Conservation (phyloP, 2,113 vertebrate genomes). For the Callipepla squamata region DNA sequence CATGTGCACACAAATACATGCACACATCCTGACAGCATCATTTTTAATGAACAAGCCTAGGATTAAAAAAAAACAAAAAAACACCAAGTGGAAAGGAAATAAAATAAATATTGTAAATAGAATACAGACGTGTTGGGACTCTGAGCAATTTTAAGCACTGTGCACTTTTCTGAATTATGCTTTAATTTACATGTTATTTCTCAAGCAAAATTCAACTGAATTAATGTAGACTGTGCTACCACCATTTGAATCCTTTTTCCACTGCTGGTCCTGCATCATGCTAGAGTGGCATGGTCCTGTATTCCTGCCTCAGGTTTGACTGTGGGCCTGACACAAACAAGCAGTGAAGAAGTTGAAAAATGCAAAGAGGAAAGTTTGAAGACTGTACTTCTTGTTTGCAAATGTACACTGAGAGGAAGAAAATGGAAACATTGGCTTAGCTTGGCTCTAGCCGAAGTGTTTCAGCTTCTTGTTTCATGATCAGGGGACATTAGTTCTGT, state of each 20-base stretch:
- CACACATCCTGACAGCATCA: not conserved
- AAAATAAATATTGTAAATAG: not conserved
- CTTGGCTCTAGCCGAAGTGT: not conserved
- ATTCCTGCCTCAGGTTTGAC: not conserved
- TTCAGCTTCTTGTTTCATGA: not conserved
- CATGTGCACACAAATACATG: not conserved
- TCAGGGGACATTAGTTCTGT: not conserved
- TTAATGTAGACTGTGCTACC: constrained; percentile 40
- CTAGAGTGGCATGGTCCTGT: not conserved
- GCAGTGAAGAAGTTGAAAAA: not conserved
- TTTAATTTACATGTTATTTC: constrained; percentile 55
- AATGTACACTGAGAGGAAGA: not conserved
- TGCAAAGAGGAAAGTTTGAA: not conserved
- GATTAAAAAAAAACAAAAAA: not conserved
- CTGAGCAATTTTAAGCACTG: not conserved
- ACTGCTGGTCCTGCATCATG: not conserved
- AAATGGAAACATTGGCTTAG: not conserved
- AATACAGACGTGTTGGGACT: not conserved
- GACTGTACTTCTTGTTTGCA: not conserved
- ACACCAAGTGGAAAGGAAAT: not conserved
- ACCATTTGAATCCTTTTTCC: constrained; percentile 54
- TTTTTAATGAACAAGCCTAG: not conserved
- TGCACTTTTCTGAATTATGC: constrained; percentile 13
- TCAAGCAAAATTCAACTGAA: constrained; percentile 59
- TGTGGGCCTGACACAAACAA: not conserved